These are phyloP conservation scores for Pediacus dermestoides DNA, from an alignment of 2,888 invertebrate species.

Conservation along the genomic window DNA sequence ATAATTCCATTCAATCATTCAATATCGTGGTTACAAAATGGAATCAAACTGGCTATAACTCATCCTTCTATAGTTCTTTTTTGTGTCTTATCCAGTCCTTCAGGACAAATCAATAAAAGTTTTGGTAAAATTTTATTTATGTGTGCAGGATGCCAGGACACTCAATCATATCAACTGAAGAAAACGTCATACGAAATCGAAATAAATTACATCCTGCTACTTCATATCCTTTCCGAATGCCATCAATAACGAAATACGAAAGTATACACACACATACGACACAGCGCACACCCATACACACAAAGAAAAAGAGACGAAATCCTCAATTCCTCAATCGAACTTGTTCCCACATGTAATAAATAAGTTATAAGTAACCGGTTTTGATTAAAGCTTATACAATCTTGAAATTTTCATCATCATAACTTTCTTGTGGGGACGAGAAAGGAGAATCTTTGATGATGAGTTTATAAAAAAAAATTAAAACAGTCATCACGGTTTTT, in stretches of 20 bases:
- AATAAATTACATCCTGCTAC: conserved; percentile 25
- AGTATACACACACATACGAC: background rate
- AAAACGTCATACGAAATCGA: conserved; percentile 26
- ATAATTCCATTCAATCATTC: too few species aligned
- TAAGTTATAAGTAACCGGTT: conserved; percentile 5
- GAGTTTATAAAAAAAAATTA: too few species aligned
- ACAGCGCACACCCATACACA: background rate
- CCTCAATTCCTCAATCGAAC: background rate
- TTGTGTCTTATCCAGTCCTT: conserved; percentile 8
- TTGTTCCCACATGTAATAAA: conserved; percentile 1
- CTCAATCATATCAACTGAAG: conserved; percentile 26
- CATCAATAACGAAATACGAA: conserved; percentile 3
- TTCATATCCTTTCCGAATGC: conserved; percentile 17
- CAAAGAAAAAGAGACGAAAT: background rate
- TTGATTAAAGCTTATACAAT: conserved; percentile 4
- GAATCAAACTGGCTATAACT: too few species aligned
- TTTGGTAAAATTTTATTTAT: conserved; percentile 25
- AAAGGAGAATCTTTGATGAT: too few species aligned
- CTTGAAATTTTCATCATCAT: conserved; percentile 1
- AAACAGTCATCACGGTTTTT: too few species aligned
- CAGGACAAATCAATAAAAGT: conserved; percentile 23
- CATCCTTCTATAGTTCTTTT: too few species aligned
- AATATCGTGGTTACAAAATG: too few species aligned
- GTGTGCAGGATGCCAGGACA: conserved; percentile 19
- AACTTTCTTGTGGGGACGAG: too few species aligned